phyloP scores from a whole-genome alignment of 2,888 invertebrate genomes.

The Aelia acuminata region DNA sequence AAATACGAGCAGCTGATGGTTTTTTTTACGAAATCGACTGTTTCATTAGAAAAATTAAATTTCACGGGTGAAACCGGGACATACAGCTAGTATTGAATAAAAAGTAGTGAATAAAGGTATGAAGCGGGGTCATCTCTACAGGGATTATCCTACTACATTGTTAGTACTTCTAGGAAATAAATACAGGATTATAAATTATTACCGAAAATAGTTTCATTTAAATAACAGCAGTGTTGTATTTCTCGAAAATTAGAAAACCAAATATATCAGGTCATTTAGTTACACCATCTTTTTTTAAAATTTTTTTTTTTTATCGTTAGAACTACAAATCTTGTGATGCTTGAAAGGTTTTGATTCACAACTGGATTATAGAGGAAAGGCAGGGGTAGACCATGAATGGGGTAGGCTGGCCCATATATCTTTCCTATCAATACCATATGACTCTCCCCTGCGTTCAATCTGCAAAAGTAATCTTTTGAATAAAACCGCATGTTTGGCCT shows the following conservation, averaged over 20 bases:
- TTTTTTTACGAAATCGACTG: no score
- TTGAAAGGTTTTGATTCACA: neutral
- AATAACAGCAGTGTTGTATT: neutral
- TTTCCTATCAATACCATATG: neutral
- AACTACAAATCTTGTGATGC: neutral
- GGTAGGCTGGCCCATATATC: neutral
- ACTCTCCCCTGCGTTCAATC: slow-evolving; percentile 17
- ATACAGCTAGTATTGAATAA: no score
- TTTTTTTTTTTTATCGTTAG: neutral
- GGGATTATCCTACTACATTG: no score
- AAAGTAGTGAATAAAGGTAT: no score
- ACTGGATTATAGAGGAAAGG: neutral
- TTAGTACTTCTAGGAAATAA: no score
- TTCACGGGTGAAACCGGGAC: no score
- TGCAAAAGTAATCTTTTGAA: slow-evolving; percentile 40
- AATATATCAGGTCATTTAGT: neutral
- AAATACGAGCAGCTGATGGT: no score
- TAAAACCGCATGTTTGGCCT: neutral
- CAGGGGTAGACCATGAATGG: neutral
- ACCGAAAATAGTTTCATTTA: no score
- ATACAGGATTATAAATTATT: no score
- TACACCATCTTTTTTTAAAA: neutral
- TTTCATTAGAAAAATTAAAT: no score
- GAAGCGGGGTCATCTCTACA: no score
- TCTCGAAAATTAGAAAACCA: neutral